These are phyloP conservation scores for Chelonus formosanus DNA, from an alignment of 2,888 invertebrate genomes.

Conservation along the genomic window DNA sequence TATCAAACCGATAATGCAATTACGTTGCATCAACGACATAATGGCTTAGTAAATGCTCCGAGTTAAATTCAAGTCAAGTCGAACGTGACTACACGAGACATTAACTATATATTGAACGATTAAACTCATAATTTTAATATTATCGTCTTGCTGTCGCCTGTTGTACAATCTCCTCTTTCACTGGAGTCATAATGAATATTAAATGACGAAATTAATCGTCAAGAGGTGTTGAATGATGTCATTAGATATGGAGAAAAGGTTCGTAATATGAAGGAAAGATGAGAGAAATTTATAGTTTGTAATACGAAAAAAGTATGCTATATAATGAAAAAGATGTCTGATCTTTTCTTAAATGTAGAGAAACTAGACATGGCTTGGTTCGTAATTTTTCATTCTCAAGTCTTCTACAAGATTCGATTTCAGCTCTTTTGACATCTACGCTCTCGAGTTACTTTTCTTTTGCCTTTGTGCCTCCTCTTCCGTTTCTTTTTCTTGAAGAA, in stretches of 20 bases:
- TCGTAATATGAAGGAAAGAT: conserved; percentile 8
- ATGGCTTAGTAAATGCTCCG: conserved; percentile 24
- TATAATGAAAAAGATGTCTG: conserved; percentile 15
- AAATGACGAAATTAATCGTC: conserved; percentile 46
- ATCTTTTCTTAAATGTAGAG: conserved; percentile 8
- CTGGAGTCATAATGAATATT: conserved; percentile 42
- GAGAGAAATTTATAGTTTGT: conserved; percentile 26
- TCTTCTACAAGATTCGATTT: conserved; percentile 31
- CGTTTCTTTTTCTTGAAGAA: conserved; percentile 10
- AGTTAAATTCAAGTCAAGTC: conserved; percentile 14
- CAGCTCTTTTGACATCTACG: conserved; percentile 36
- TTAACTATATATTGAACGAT: conserved; percentile 32
- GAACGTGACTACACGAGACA: neutral
- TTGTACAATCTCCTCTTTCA: conserved; percentile 15
- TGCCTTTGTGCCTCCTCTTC: conserved; percentile 19
- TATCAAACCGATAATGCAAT: conserved; percentile 42
- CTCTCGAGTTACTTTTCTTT: conserved; percentile 25
- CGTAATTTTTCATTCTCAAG: conserved; percentile 35
- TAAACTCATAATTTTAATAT: conserved; percentile 45
- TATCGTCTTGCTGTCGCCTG: conserved; percentile 36
- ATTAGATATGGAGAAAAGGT: conserved; percentile 4
- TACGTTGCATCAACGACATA: conserved; percentile 33
- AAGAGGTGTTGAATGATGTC: conserved; percentile 27
- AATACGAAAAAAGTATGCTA: conserved; percentile 16
- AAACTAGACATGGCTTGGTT: conserved; percentile 26